Conservation (phyloP, 2,113 vertebrate genomes). For the Chrysochloris asiatica region DNA sequence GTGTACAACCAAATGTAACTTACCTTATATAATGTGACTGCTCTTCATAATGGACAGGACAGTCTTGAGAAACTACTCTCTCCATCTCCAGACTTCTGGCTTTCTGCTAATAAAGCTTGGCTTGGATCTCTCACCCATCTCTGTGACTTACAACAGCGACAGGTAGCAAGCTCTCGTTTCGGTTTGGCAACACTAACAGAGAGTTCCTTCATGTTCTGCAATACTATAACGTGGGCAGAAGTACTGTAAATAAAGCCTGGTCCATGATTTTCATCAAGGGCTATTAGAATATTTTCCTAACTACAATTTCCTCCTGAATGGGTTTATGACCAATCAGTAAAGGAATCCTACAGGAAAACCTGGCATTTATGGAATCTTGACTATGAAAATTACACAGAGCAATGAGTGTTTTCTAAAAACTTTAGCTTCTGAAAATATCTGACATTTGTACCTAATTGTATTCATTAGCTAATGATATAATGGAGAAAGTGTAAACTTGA, state of each 20-base stretch:
- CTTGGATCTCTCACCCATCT: no score
- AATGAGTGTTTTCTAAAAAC: neutral
- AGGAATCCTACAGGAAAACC: neutral
- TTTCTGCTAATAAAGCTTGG: no score
- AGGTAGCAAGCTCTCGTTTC: no score
- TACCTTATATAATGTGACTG: no score
- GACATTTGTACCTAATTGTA: no score
- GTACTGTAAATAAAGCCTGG: neutral
- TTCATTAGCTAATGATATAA: neutral
- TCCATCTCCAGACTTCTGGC: no score
- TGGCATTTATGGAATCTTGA: neutral
- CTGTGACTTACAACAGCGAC: no score
- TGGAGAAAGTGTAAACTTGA: neutral
- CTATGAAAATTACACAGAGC: neutral
- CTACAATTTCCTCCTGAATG: neutral
- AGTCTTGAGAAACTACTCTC: no score
- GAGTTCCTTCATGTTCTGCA: neutral
- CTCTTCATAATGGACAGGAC: no score
- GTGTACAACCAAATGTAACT: no score
- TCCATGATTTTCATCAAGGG: neutral
- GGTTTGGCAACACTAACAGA: no score
- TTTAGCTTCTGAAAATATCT: conserved; percentile 3
- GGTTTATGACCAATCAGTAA: neutral
- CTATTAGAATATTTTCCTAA: neutral
- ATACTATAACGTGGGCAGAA: no score